phyloP scores from a whole-genome alignment of 2,888 invertebrate species.

The Machimus rusticus region DNA sequence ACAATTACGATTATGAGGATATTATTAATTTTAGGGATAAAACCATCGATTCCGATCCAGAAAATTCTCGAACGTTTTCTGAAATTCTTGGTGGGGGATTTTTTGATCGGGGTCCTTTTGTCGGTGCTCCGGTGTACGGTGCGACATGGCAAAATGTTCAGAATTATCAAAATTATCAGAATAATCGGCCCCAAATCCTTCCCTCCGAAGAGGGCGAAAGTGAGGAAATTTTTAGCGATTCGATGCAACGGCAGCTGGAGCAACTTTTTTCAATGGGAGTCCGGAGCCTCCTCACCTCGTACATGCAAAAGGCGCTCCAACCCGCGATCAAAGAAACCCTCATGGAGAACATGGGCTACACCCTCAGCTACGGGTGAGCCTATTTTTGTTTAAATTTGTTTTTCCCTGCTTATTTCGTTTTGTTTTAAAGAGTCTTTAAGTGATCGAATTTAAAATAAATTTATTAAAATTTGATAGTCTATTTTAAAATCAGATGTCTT shows the following conservation, averaged over 20 bases:
- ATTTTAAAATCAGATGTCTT: too few species aligned
- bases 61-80: not conserved
- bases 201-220: not conserved
- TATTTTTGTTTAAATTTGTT: too few species aligned
- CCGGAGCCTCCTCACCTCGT: constrained; percentile 78
- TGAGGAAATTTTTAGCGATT: constrained; percentile 66
- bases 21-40: constrained; percentile 55
- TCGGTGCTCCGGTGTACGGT: not conserved
- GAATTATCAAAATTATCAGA: too few species aligned
- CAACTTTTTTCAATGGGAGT: constrained; percentile 86
- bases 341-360: constrained; percentile 88
- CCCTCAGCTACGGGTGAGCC: constrained; percentile 76
- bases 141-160: not conserved
- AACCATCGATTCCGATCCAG: constrained; percentile 54
- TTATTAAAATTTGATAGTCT: too few species aligned
- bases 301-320: constrained; percentile 84
- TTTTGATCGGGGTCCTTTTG: not conserved
- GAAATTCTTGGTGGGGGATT: not conserved
- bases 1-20: not conserved
- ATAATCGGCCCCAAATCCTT: constrained; percentile 9
- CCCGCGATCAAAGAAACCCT: constrained; percentile 86
- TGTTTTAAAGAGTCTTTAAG: too few species aligned
- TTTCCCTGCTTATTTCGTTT: too few species aligned
- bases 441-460: too few species aligned
- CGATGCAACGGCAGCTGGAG: constrained; percentile 81